Evolutionary conservation across 2,888 invertebrate genomes (phyloP).

Genomic region (Heteropelma amictum): DNA sequence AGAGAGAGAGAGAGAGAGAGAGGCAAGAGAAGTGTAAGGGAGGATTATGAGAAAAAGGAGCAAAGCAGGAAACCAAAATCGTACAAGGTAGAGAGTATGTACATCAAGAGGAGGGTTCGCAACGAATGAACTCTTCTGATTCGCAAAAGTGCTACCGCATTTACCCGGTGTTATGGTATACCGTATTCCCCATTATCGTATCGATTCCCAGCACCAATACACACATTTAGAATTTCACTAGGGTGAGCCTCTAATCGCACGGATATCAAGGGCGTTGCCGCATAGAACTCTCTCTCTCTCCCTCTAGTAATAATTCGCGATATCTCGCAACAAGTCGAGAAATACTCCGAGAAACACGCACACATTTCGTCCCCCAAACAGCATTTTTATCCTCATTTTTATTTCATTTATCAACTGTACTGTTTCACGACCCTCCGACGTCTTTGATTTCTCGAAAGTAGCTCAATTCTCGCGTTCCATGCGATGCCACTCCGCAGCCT

Average conservation of each 20-base stretch:
- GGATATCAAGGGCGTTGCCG: not conserved
- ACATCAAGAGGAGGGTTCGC: too few species aligned
- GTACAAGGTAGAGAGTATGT: constrained; percentile 38
- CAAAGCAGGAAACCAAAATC: too few species aligned
- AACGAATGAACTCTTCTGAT: constrained; percentile 44
- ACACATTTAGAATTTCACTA: too few species aligned
- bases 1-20: constrained; percentile 16
- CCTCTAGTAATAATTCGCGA: not conserved
- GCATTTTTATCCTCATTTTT: not conserved
- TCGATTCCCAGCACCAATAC: constrained; percentile 34
- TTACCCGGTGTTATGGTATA: constrained; percentile 49
- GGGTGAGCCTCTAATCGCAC: too few species aligned
- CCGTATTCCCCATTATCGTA: constrained; percentile 46
- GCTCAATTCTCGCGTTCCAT: too few species aligned
- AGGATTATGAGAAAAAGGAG: too few species aligned
- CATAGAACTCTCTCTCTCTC: not conserved
- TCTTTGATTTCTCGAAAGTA: too few species aligned
- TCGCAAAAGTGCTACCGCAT: constrained; percentile 58
- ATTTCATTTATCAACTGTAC: not conserved
- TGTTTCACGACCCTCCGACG: too few species aligned
- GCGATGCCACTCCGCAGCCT: too few species aligned
- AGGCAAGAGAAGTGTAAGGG: constrained; percentile 25
- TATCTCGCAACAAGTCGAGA: too few species aligned
- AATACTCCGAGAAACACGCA: too few species aligned
- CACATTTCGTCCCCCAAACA: too few species aligned